These are phyloP conservation scores for Seladonia tumulorum DNA, from an alignment of 2,888 invertebrate species.

Conservation along the genomic window DNA sequence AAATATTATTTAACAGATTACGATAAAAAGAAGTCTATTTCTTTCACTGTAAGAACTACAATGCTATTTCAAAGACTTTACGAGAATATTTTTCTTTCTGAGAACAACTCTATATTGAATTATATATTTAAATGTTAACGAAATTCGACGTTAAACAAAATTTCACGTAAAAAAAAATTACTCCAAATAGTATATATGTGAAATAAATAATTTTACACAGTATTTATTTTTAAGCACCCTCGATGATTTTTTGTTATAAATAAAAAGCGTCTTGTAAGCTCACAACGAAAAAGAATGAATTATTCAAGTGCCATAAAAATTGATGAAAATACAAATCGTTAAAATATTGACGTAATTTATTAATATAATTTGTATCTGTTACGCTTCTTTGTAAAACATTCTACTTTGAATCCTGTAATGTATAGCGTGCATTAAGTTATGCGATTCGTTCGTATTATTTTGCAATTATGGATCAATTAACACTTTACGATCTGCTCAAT, in stretches of 20 bases:
- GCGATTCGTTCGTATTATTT: neutral
- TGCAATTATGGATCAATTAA: neutral
- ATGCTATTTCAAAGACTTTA: constrained; percentile 11
- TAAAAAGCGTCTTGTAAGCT: constrained; percentile 8
- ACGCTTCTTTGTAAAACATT: constrained; percentile 4
- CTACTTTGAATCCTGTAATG: neutral
- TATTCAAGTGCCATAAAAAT: constrained; percentile 14
- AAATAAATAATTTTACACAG: constrained; percentile 31
- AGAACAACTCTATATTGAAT: constrained; percentile 35
- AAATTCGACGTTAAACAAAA: constrained; percentile 20
- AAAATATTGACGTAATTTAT: neutral
- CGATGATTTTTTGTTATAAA: constrained; percentile 4
- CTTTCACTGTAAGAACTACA: constrained; percentile 19
- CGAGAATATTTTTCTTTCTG: constrained; percentile 17
- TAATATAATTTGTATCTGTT: neutral
- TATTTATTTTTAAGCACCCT: constrained; percentile 10
- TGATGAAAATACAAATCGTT: neutral
- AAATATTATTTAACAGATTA: constrained; percentile 47
- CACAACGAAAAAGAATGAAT: constrained; percentile 17
- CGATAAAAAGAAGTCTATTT: constrained; percentile 15
- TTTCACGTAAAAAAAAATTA: constrained; percentile 28
- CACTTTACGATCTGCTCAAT: constrained; percentile 13
- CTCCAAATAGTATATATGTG: constrained; percentile 32
- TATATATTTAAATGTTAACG: constrained; percentile 36
- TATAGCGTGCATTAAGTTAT: neutral